Evolutionary conservation across 1,140 invertebrate genomes (phyloP).

Genomic region (Thereuonema tuberculata): DNA sequence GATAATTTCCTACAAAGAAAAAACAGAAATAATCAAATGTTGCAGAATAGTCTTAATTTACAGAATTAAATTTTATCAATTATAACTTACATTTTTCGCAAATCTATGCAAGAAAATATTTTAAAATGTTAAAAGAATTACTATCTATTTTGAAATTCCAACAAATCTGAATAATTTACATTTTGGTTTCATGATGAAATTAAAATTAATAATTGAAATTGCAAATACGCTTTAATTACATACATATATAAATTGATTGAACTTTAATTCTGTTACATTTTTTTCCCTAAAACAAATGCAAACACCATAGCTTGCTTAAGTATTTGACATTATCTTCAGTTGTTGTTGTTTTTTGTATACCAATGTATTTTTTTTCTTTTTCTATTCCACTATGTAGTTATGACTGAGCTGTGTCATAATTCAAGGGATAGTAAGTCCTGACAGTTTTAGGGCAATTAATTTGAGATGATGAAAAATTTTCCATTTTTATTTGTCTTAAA

Average conservation of each 20-base stretch:
- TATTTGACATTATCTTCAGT: too few relatives aligned
- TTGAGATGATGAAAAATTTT: too few relatives aligned
- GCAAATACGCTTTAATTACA: not conserved
- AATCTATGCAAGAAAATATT: slow-evolving; percentile 11
- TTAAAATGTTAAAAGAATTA: slow-evolving; percentile 20
- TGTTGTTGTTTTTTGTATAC: too few relatives aligned
- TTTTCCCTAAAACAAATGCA: too few relatives aligned
- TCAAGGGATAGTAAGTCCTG: too few relatives aligned
- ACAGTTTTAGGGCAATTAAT: too few relatives aligned
- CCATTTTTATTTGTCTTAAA: too few relatives aligned
- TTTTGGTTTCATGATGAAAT: not conserved
- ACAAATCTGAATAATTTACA: slow-evolving; percentile 44
- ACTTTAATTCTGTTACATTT: not conserved
- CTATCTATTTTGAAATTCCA: slow-evolving; percentile 18
- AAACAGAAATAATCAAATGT: not conserved
- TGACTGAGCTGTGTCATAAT: too few relatives aligned
- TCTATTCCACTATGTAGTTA: too few relatives aligned
- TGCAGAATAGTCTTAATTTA: not conserved
- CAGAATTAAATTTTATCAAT: not conserved
- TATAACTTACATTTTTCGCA: slow-evolving; percentile 10
- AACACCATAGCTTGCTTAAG: too few relatives aligned
- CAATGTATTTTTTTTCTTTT: too few relatives aligned
- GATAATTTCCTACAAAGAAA: slow-evolving; percentile 31
- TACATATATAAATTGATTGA: not conserved
- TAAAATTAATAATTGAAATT: not conserved